Evolutionary conservation across 1,140 invertebrate genomes (phyloP).

Genomic region (Procambarus clarkii): DNA sequence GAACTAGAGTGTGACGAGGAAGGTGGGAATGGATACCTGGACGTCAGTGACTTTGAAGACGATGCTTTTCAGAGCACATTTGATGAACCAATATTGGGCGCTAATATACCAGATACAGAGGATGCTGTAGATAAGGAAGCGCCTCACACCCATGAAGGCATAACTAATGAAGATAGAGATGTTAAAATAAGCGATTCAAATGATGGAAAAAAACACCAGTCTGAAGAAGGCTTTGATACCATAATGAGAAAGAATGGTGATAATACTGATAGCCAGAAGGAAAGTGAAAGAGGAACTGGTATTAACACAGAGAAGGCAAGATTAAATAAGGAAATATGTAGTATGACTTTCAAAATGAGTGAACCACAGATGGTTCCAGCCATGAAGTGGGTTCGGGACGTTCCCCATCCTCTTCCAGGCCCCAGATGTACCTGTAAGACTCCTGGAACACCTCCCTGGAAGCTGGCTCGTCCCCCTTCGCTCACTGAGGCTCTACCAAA

Average conservation of each 20-base stretch:
- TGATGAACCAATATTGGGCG: not conserved
- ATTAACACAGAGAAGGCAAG: too few relatives aligned
- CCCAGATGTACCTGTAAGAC: constrained; percentile 34
- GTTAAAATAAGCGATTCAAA: not conserved
- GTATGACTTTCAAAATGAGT: not conserved
- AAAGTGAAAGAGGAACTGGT: too few relatives aligned
- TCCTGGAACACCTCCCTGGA: constrained; percentile 33
- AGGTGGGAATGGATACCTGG: not conserved
- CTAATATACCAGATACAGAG: not conserved
- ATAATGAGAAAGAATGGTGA: not conserved
- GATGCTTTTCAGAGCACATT: not conserved
- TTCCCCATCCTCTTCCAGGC: constrained; percentile 26
- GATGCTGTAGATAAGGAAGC: not conserved
- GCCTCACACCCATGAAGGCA: not conserved
- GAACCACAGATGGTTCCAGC: not conserved
- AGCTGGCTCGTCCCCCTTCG: not conserved
- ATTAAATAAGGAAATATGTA: too few relatives aligned
- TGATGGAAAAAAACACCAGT: not conserved
- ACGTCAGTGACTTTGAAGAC: not conserved
- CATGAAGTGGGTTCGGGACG: constrained; percentile 19
- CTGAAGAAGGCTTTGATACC: not conserved
- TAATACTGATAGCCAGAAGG: not conserved
- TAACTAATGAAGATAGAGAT: not conserved
- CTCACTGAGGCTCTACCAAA: too few relatives aligned
- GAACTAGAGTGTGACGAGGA: not conserved